Evolutionary conservation across 1,140 invertebrate species (phyloP).

Genomic region (Plutomurus gul): DNA sequence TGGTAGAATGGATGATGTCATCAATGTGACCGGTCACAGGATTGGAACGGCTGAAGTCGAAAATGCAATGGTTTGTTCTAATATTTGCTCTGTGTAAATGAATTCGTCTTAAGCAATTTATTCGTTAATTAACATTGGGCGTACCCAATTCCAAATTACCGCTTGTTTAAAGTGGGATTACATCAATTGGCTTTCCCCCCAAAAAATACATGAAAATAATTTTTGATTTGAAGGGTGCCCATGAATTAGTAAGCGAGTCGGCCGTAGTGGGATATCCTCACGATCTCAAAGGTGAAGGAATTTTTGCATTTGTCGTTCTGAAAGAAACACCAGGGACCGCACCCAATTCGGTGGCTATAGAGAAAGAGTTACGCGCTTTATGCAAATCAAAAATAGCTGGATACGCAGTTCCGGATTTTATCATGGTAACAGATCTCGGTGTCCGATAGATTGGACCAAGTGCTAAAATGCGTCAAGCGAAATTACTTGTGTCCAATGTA

Average conservation of each 20-base stretch:
- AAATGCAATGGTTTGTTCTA: slow-evolving; percentile 52
- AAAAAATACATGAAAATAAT: no score
- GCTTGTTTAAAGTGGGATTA: no score
- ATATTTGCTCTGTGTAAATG: background rate
- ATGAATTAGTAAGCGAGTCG: slow-evolving; percentile 63
- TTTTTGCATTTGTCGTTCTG: slow-evolving; percentile 69
- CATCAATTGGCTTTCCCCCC: no score
- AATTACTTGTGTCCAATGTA: no score
- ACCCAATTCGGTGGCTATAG: slow-evolving; percentile 56
- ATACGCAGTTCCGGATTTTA: slow-evolving; percentile 68
- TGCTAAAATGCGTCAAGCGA: background rate
- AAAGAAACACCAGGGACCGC: slow-evolving; percentile 58
- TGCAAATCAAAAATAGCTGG: slow-evolving; percentile 68
- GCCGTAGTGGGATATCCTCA: slow-evolving; percentile 70
- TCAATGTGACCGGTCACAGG: slow-evolving; percentile 71
- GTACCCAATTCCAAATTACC: no score
- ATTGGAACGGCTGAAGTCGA: slow-evolving; percentile 68
- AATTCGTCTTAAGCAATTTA: background rate
- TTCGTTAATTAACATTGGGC: background rate
- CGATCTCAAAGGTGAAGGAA: slow-evolving; percentile 67
- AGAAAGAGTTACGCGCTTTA: slow-evolving; percentile 59
- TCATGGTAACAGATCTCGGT: slow-evolving; percentile 58
- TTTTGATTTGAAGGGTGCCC: slow-evolving; percentile 39
- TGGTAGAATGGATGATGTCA: slow-evolving; percentile 70
- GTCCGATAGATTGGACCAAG: no score